These are phyloP conservation scores for Bugula neritina DNA, from an alignment of 2,888 invertebrate species.

Conservation along the genomic window DNA sequence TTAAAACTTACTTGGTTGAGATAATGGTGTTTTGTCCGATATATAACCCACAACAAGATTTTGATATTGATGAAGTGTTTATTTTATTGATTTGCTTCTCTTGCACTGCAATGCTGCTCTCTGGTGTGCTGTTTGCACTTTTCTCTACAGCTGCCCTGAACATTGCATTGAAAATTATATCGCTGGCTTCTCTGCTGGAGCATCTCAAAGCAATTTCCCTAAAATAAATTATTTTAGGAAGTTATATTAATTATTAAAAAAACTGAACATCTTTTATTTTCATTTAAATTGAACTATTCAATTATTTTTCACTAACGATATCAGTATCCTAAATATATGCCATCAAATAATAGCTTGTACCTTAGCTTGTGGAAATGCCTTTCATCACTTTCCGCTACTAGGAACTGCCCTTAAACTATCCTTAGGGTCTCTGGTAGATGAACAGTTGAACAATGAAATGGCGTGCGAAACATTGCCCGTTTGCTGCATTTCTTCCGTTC, in stretches of 20 bases:
- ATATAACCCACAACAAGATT: background rate
- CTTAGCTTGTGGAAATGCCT: background rate
- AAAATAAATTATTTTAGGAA: background rate
- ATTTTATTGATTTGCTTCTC: background rate
- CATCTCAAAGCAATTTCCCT: background rate
- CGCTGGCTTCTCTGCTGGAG: background rate
- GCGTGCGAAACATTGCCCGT: background rate
- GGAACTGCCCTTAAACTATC: background rate
- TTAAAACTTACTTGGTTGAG: too few species aligned
- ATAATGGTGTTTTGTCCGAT: background rate
- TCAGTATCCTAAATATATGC: too few species aligned
- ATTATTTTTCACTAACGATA: too few species aligned
- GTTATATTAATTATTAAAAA: too few species aligned
- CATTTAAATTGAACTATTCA: too few species aligned
- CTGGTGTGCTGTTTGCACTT: background rate
- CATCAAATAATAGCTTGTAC: too few species aligned
- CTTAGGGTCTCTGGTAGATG: too few species aligned
- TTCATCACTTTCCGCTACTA: background rate
- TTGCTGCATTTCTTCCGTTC: background rate
- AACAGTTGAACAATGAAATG: too few species aligned
- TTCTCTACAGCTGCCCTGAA: background rate
- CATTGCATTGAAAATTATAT: background rate
- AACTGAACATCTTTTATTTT: too few species aligned
- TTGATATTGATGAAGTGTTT: background rate
- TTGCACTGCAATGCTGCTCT: background rate